Percentiles rank a stretch among this genome's conserved stretches.
Evolutionary conservation across 2,797 vertebrate genomes (phyloP).

Genomic region (Tiaroga cobitis): DNA sequence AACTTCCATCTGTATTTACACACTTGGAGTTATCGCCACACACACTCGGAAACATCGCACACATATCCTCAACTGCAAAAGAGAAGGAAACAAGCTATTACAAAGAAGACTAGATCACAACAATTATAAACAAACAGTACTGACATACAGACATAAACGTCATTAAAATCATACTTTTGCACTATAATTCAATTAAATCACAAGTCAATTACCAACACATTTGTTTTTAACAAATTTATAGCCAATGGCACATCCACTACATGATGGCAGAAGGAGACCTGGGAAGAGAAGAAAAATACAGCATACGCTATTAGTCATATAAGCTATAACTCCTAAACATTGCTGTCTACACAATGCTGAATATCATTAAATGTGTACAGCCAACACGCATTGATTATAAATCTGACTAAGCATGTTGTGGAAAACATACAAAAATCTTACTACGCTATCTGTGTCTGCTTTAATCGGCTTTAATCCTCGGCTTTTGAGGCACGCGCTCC

Average conservation of each 20-base stretch:
- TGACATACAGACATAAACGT: neutral
- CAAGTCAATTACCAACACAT: neutral
- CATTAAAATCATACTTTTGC: neutral
- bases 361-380: neutral
- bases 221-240: neutral
- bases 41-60: fast-evolving
- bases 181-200: neutral
- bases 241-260: constrained; percentile 23
- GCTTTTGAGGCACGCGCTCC: neutral
- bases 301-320: too few relatives aligned
- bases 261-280: neutral
- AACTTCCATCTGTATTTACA: neutral
- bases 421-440: too few relatives aligned
- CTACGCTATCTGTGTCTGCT: neutral
- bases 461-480: neutral
- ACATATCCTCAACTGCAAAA: neutral
- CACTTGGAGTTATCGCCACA: neutral
- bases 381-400: neutral
- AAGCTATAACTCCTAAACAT: too few relatives aligned
- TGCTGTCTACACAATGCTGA: neutral
- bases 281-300: neutral
- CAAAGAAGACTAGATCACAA: neutral
- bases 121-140: neutral
- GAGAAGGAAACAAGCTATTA: neutral
- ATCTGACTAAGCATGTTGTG: too few relatives aligned